phyloP scores from a whole-genome alignment of 2,888 invertebrate species.

The Odiellus spinosus region DNA sequence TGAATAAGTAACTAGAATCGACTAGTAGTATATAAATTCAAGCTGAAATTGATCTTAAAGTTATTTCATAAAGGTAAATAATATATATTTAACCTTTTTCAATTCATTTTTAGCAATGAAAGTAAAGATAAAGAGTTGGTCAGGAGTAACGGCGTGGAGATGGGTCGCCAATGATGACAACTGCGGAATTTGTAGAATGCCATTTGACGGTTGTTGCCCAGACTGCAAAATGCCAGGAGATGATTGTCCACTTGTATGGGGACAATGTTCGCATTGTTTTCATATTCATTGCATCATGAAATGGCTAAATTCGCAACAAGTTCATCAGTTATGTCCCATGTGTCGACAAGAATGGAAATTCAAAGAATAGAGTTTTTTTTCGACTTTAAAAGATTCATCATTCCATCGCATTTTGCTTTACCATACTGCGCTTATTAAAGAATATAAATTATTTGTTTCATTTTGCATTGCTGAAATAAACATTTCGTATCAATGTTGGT shows the following conservation, averaged over 20 bases:
- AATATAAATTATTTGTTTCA: too few relatives aligned
- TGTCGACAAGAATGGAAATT: slow-evolving; percentile 99
- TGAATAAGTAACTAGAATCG: too few relatives aligned
- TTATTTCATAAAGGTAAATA: too few relatives aligned
- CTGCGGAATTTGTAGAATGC: slow-evolving; percentile 97
- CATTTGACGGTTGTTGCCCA: slow-evolving; percentile 95
- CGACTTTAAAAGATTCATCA: too few relatives aligned
- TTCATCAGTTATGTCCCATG: slow-evolving; percentile 49
- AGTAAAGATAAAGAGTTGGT: slow-evolving; percentile 41
- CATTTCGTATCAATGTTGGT: too few relatives aligned
- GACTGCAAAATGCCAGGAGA: slow-evolving; percentile 95
- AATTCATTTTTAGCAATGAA: too few relatives aligned
- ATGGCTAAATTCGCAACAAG: slow-evolving; percentile 74
- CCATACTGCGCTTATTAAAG: too few relatives aligned
- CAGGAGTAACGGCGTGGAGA: slow-evolving; percentile 92
- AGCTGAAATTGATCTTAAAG: too few relatives aligned
- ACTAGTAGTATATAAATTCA: too few relatives aligned
- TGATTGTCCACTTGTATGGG: slow-evolving; percentile 97
- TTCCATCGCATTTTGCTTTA: too few relatives aligned
- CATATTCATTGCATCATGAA: slow-evolving; percentile 99
- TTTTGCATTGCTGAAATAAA: too few relatives aligned
- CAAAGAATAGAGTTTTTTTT: slow-evolving; percentile 41
- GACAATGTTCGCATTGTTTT: slow-evolving; percentile 96
- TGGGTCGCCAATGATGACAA: slow-evolving; percentile 99
- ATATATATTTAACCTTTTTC: too few relatives aligned